Conservation (phyloP, 2,888 invertebrate species). For the Panorpa germanica region DNA sequence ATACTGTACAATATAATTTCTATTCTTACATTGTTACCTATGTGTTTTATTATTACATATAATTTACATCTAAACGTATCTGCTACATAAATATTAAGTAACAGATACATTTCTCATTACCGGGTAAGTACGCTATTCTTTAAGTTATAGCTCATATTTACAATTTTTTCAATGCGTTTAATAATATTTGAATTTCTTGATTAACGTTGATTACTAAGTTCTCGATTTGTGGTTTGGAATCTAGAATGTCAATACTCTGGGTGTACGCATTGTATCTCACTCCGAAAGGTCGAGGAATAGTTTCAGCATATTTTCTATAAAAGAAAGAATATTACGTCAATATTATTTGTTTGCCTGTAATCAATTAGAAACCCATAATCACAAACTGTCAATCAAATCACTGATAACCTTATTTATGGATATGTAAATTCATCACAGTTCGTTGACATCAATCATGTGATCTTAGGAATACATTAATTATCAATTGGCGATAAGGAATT, state of each 20-base stretch:
- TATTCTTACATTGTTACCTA: too few relatives aligned
- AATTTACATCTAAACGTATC: too few relatives aligned
- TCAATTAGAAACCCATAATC: slow-evolving; percentile 1
- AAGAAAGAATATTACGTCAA: slow-evolving; percentile 11
- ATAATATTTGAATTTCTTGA: slow-evolving; percentile 58
- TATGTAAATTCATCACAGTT: too few relatives aligned
- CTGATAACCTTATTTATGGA: neutral
- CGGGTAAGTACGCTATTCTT: too few relatives aligned
- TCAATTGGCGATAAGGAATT: too few relatives aligned
- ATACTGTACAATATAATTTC: too few relatives aligned
- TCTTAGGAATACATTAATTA: too few relatives aligned
- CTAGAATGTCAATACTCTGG: slow-evolving; percentile 81
- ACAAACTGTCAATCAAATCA: neutral
- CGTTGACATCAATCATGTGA: too few relatives aligned
- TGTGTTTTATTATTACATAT: too few relatives aligned
- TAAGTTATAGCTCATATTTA: slow-evolving; percentile 26
- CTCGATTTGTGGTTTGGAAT: slow-evolving; percentile 77
- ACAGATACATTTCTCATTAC: too few relatives aligned
- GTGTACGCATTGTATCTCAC: slow-evolving; percentile 95
- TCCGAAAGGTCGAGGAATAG: slow-evolving; percentile 81
- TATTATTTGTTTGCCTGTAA: too few relatives aligned
- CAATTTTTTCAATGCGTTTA: slow-evolving; percentile 56
- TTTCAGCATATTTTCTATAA: slow-evolving; percentile 75
- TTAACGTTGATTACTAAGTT: slow-evolving; percentile 64
- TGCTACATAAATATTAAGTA: too few relatives aligned